These are phyloP conservation scores for Pristionchus fissidentatus DNA, from an alignment of 2,888 invertebrate species.

Conservation along the genomic window DNA sequence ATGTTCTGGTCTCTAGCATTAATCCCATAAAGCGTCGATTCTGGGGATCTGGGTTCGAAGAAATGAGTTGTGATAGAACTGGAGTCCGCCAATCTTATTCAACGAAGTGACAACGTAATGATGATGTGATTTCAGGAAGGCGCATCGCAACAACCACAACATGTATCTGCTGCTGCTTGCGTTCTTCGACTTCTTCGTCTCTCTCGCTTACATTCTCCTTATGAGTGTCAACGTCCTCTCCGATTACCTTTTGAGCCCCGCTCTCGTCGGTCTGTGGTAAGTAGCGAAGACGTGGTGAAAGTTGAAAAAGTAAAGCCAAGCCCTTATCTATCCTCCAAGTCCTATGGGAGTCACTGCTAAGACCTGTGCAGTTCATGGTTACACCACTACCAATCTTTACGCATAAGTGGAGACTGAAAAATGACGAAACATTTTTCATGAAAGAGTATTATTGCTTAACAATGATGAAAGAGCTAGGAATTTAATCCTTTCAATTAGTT, in stretches of 20 bases:
- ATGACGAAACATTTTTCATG: too few relatives aligned
- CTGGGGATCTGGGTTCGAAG: too few relatives aligned
- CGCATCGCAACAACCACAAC: conserved; percentile 65
- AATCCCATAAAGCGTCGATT: not conserved
- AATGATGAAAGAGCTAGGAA: too few relatives aligned
- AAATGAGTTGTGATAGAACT: not conserved
- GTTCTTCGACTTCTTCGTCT: conserved; percentile 73
- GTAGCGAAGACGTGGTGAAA: too few relatives aligned
- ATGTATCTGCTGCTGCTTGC: conserved; percentile 72
- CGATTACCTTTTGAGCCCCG: conserved; percentile 65
- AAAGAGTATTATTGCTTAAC: too few relatives aligned
- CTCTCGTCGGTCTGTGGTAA: conserved; percentile 67
- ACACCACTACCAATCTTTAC: too few relatives aligned
- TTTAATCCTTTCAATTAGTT: too few relatives aligned
- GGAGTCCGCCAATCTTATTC: not conserved
- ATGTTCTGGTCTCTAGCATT: conserved; percentile 27
- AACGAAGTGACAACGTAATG: not conserved
- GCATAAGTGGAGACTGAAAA: too few relatives aligned
- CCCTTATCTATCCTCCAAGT: too few relatives aligned
- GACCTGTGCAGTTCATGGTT: too few relatives aligned
- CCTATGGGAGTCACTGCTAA: too few relatives aligned
- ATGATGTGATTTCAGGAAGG: conserved; percentile 48
- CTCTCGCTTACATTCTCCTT: conserved; percentile 68
- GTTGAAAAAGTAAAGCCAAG: too few relatives aligned
- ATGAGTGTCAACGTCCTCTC: conserved; percentile 73